These are phyloP conservation scores for Rhincodon typus DNA, from an alignment of 2,797 vertebrate genomes.

Conservation along the genomic window DNA sequence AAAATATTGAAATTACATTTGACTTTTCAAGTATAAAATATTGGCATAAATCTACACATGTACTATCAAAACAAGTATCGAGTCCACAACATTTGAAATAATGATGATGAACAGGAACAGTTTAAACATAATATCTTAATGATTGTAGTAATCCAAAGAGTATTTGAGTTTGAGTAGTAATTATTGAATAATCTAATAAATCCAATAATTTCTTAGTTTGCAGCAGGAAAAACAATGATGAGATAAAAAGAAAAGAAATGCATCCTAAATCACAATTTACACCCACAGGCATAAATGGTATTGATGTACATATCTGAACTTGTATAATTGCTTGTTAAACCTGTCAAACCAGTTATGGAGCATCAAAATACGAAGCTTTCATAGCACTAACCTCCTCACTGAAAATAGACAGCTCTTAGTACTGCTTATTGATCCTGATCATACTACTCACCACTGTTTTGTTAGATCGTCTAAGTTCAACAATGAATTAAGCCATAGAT, in stretches of 20 bases:
- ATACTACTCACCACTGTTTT: neutral
- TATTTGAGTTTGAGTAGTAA: neutral
- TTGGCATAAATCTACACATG: neutral
- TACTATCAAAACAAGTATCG: neutral
- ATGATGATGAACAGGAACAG: neutral
- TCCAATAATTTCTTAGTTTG: neutral
- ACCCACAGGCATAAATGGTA: neutral
- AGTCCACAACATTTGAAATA: neutral
- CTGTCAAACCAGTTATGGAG: neutral
- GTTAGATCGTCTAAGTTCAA: neutral
- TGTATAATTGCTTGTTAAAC: neutral
- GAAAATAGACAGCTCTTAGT: neutral
- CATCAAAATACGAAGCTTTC: neutral
- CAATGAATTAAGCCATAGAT: neutral
- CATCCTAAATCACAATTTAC: neutral
- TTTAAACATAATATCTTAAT: neutral
- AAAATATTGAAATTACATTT: neutral
- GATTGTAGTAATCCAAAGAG: neutral
- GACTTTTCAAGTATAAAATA: neutral
- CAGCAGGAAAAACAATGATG: neutral
- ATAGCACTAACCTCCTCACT: neutral
- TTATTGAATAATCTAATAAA: neutral
- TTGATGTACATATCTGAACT: neutral
- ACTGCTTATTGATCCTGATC: neutral
- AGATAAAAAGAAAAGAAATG: neutral